Base-by-base conservation (phyloP, 2,113 vertebrate genomes). In the Chloropsis hardwickii region DNA sequence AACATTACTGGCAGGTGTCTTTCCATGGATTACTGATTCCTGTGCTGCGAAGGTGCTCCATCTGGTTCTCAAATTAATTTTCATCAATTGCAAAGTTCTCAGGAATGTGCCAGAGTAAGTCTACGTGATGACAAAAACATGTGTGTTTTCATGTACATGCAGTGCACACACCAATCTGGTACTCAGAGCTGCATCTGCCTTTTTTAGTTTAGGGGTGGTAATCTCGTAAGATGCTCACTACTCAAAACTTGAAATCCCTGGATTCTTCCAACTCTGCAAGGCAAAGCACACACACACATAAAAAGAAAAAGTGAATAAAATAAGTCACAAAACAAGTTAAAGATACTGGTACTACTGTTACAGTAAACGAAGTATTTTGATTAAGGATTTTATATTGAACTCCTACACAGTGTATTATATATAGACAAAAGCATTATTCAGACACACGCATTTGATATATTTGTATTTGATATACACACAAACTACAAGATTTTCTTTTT, bases 61-160 rank as follows among this genome's bases (percentile, higher is more conserved):
- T 97, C 94, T 95, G 96, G 82, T 91, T 93, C 86, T 95, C 73
- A 94, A 90, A 92, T 96, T 95, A 96, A 96, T 95, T 97, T 96
- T 97, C 96, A 98, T 98, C 95, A 97, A 97, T 83, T 96, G 95
- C 89, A 89, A 95, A 95, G 77, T 76, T 93, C 79, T 71, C 88
- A 67, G 81, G 83, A 92, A 87, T 91, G 88, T 20, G 58, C 57
- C 90, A 93, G 79, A 94, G 33, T 44, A 86, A 93, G 94, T 91
- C 91, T 85, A 87, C 12, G 66, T 70, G 92, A 93, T 45, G 44
- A 76, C 50, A 90, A 71, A 89, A 81, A 58, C 40, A 89, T 11
- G 76, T 78, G 47, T 1, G 25, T 80, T 86, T 64, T 93, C 77
- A 91, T 51, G 86, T 29, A 94, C 71, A 27, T 69, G 78, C 8